A percentile compares a stretch with the other conserved stretches of the same genome.
Conservation (phyloP, 2,113 vertebrate genomes). For the Mastomys natalensis region DNA sequence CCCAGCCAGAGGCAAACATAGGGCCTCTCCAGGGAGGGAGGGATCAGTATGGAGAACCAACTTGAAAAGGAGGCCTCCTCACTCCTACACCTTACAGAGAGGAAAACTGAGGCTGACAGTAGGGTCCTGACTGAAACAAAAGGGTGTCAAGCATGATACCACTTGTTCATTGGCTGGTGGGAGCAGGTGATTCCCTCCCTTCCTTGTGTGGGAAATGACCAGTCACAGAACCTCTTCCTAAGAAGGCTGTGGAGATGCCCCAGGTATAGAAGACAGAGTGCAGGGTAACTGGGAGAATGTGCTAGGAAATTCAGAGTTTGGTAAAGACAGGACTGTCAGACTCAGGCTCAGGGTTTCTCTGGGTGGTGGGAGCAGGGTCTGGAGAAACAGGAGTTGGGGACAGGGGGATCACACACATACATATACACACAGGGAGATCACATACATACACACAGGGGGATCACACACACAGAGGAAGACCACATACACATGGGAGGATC, state of each 20-base stretch:
- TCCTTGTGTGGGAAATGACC: background rate
- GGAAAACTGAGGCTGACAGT: background rate
- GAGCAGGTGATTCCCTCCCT: background rate
- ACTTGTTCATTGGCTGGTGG: no score
- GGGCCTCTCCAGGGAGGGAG: background rate
- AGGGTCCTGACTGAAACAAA: background rate
- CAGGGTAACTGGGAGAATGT: background rate
- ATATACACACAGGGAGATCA: no score
- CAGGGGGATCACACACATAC: no score
- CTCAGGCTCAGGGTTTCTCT: background rate
- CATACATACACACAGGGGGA: no score
- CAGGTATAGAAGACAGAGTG: accelerated
- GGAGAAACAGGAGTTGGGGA: background rate
- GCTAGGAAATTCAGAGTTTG: background rate
- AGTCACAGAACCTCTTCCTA: background rate
- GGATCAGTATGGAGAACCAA: no score
- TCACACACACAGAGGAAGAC: background rate
- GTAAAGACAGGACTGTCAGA: background rate
- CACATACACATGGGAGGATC: background rate
- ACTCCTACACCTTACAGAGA: background rate
- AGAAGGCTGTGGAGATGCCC: background rate
- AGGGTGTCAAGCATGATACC: background rate
- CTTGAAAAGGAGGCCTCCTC: background rate
- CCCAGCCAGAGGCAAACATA: background rate
- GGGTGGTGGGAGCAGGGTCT: background rate